Evolutionary conservation across 2,797 vertebrate species (phyloP), one percentile per base, ranked within the genome.

Genomic region (Glyptemys insculpta): DNA sequence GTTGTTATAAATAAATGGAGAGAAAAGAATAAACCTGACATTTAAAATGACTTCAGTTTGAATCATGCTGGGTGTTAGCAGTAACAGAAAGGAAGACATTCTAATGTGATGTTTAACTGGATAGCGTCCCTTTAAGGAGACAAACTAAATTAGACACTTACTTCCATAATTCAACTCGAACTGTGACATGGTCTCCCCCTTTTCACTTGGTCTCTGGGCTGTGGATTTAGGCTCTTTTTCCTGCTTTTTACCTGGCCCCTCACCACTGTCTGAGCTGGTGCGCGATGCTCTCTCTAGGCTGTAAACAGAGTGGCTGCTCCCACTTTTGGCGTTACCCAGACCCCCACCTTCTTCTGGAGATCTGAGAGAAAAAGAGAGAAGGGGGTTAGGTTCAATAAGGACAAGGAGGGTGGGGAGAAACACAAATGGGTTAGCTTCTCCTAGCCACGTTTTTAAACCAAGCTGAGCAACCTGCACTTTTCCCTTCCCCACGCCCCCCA

Each of bases 111-210:
- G 54, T 11, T 86, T 80, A 68, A 93, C 1, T 6, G 15, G 49
- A 86, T 3, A 89, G 5, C 34, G 68, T 0, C 10, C 27, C 5
- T 50, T 81, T 47, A 76, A 88, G 91, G 34, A 92, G 78, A 79
- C 8, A 12, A 59, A 92, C 4, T 0, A 53, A n/a, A 34, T 3
- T 44, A 90, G 29, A 6, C 54, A 98, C 99, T 99, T 96, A 99
- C 99, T 98, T 98, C 99, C 98, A 8, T 99, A 99, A 98, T 95
- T 99, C 91, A 99, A 98, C 92, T 99, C 99, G 78, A 99, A 99
- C 87, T 99, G 99, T 59, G 99, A 98, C 84, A 99, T 97, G 41
- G 98, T 79, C 87, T 99, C 99, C 1, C 98, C 96, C 72, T 99
- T 98, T 65, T 99, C 99, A 0, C 97, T 96, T 27, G 95, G 18